phyloP scores from a whole-genome alignment of 2,888 invertebrate genomes.

The Artemia sinica region DNA sequence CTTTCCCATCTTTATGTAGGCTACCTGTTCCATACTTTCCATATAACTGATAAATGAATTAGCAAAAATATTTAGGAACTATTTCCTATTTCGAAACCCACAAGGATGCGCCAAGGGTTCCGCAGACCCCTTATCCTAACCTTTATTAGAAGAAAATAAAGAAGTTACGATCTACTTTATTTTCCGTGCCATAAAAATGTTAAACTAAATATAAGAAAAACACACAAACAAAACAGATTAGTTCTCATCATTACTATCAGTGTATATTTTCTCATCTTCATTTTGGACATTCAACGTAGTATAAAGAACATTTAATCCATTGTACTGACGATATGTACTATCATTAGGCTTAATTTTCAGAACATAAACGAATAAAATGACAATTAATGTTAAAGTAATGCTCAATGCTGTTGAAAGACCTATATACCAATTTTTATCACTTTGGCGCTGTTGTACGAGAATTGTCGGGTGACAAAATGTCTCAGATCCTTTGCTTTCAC shows the following conservation, averaged over 20 bases:
- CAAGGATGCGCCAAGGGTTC: too few species aligned
- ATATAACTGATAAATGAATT: too few species aligned
- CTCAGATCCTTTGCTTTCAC: conserved; percentile 15
- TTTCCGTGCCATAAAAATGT: neutral
- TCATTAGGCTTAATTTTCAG: neutral
- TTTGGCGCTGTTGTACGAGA: conserved; percentile 15
- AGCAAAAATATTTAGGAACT: too few species aligned
- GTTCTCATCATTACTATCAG: conserved; percentile 13
- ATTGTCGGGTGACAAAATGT: conserved; percentile 20
- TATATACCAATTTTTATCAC: conserved; percentile 18
- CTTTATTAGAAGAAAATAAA: too few species aligned
- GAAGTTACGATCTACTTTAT: too few species aligned
- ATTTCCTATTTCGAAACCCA: too few species aligned
- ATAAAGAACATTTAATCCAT: neutral
- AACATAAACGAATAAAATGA: neutral
- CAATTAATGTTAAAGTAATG: conserved; percentile 18
- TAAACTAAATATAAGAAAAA: neutral
- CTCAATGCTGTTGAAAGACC: conserved; percentile 20
- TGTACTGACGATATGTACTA: conserved; percentile 3
- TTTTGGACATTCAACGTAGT: conserved; percentile 1
- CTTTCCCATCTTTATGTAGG: too few species aligned
- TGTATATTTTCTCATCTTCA: neutral
- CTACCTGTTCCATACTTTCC: too few species aligned
- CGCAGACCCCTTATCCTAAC: too few species aligned
- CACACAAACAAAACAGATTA: neutral